phyloP scores from a whole-genome alignment of 2,113 vertebrate species.

The Dascyllus trimaculatus region DNA sequence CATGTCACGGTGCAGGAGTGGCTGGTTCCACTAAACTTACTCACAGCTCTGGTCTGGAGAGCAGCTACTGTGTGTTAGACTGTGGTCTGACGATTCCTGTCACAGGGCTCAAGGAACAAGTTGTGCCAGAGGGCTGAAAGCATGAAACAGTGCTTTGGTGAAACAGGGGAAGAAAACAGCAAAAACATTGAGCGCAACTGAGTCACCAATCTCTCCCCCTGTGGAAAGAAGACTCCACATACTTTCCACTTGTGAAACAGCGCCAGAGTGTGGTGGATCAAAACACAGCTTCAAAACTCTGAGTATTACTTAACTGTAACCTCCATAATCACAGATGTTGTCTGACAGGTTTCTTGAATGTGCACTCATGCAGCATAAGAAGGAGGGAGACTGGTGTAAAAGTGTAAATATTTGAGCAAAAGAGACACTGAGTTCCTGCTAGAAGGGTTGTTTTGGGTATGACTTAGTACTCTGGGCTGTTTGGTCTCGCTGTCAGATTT shows the following conservation, averaged over 20 bases:
- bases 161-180: constrained; percentile 37
- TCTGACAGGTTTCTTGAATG: constrained; percentile 22
- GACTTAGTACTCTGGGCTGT: constrained; percentile 60
- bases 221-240: constrained; percentile 45
- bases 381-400: constrained; percentile 6
- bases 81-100: constrained; percentile 30
- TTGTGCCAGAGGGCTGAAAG: not conserved
- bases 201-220: constrained; percentile 45
- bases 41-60: constrained; percentile 42
- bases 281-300: constrained; percentile 9
- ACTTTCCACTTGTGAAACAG: constrained; percentile 60
- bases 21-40: constrained; percentile 13
- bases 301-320: constrained; percentile 16
- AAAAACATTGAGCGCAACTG: constrained; percentile 36
- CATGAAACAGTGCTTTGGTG: constrained; percentile 34
- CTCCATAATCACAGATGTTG: constrained; percentile 25
- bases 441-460: constrained; percentile 42
- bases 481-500: constrained; percentile 57
- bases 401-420: constrained; percentile 57
- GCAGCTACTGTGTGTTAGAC: constrained; percentile 40
- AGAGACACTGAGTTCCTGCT: constrained; percentile 22
- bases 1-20: constrained; percentile 6
- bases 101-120: constrained; percentile 19
- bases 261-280: constrained; percentile 31
- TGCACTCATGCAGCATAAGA: not conserved